Base-by-base conservation (phyloP, 2,797 vertebrate species). In the Phrynocephalus guinanensis region DNA sequence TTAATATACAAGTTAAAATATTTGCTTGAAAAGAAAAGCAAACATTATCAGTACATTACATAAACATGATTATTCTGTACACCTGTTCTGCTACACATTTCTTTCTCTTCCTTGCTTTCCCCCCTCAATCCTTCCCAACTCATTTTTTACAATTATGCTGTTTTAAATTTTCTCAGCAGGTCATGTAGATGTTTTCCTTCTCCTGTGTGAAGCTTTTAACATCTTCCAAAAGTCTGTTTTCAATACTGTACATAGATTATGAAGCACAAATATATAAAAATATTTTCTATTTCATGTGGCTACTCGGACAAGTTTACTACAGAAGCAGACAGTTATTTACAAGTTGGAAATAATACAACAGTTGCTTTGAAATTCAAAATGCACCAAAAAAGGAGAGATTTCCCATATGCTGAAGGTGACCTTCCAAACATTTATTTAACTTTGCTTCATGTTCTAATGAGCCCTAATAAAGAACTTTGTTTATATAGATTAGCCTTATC, bases 211-310 rank as follows among this genome's bases (percentile, higher is more conserved):
- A 76, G 77, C 18, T 70, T 83, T 70, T 63, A 87, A 28, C 26
- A 78, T 83, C 30, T n/a, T 83, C 67, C 48, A 71, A 86, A 79
- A 50, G 20, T n/a, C 77, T 44, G 7, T 71, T 78, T 38, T 33
- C 24, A n/a, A 50, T 44, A 44, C 38, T 44, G 56, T n/a, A 38
- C 2, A 70, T 15, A 70, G 66, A 52, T 79, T 52, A 56, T 28
- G 24, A 84, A 82, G 85, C 2, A 22, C 92, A 92, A 89, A 93
- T 90, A 79, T 94, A 90, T 89, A 90, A 88, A 89, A 91, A 86
- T 83, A 92, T 1, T 0, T 44, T 91, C 85, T 63, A 63, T 63
- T 63, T 63, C 60, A 63, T 13, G 13, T 5, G 18, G 60, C 18
- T 63, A 20, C 91, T 91, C 66, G 67, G 85, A 86, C 89, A 93